Percentiles rank a stretch among this genome's conserved stretches.
phyloP scores from a whole-genome alignment of 2,888 invertebrate species.

The Platycnemis pennipes region DNA sequence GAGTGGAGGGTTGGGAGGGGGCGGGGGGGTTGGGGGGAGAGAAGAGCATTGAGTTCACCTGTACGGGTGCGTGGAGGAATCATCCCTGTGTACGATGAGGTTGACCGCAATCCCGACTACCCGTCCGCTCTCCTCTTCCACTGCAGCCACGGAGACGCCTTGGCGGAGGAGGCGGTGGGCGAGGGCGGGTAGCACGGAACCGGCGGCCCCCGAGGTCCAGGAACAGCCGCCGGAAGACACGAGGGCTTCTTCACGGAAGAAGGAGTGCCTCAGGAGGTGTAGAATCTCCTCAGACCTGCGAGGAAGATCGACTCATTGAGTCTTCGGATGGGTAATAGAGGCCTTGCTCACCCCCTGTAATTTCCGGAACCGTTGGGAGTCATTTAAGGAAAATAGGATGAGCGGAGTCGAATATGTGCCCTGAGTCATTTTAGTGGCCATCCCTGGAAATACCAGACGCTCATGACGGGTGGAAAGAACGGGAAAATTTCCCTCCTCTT shows the following conservation, averaged over 20 bases:
- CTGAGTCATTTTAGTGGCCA: neutral
- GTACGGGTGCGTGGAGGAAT: slow-evolving; percentile 65
- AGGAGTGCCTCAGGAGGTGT: slow-evolving; percentile 71
- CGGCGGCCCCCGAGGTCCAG: slow-evolving; percentile 68
- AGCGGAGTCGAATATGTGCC: neutral
- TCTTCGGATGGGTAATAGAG: neutral
- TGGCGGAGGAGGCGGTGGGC: slow-evolving; percentile 69
- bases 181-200: slow-evolving; percentile 70
- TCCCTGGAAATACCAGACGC: neutral
- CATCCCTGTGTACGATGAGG: slow-evolving; percentile 69
- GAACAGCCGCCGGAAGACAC: slow-evolving; percentile 70
- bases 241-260: slow-evolving; percentile 71
- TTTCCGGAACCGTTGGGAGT: slow-evolving; percentile 19
- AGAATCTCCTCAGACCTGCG: slow-evolving; percentile 69
- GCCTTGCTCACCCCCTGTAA: neutral
- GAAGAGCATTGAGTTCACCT: slow-evolving; percentile 11
- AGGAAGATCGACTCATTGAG: slow-evolving; percentile 27
- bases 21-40: neutral
- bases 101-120: slow-evolving; percentile 71
- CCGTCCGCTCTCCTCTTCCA: slow-evolving; percentile 70
- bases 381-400: neutral
- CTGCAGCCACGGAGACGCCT: slow-evolving; percentile 70
- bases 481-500: too few relatives aligned
- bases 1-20: neutral
- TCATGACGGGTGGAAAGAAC: neutral